Base-by-base conservation (phyloP, 2,113 vertebrate genomes). In the Tragulus kanchil region DNA sequence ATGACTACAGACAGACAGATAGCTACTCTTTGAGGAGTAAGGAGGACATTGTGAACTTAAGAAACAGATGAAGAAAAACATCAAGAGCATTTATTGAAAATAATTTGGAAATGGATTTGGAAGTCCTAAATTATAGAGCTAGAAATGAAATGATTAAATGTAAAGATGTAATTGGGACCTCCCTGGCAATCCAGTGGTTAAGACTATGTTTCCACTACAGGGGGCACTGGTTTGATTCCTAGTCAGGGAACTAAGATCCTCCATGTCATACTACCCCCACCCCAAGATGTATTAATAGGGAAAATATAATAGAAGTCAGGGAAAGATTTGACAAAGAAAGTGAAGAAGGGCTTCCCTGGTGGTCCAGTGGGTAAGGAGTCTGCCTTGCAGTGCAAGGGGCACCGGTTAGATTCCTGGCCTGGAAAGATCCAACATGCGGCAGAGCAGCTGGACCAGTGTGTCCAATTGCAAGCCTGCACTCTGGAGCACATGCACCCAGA, bases 91-190 rank as follows among this genome's bases (percentile, higher is more conserved):
- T 83, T 67, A 93, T 0, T 58, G 3, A 94, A 96, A 89, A 73
- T 84, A 91, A 95, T 59, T 79, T 91, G 16, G 59, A 83, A 86
- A 78, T 82, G 50, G 54, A 86, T 64, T 96, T 84, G 25, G n/a
- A 96, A 90, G 31, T 5, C 16, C 7, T 84, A 52, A 93, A 71
- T 75, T 93, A 71, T 17, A 52, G 58, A 78, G 21, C 17, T 83
- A 17, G 13, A 88, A 93, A n/a, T 69, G 8, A 28, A 94, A 65
- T 65, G 8, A 25, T 4, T 61, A 36, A 65, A 71, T 61, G 69
- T 31, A 52, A 88, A 91, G 6, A 75, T 58, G 7, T 36, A 95
- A 79, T 52, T 93, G 28, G 26, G 50, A 54, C 50, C 31, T 31
- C 28, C 75, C 50, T 54, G 75, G 17, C 16, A 4, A 52, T 78